Evolutionary conservation across 2,797 vertebrate genomes (phyloP).

Genomic region (Zalophus californianus): DNA sequence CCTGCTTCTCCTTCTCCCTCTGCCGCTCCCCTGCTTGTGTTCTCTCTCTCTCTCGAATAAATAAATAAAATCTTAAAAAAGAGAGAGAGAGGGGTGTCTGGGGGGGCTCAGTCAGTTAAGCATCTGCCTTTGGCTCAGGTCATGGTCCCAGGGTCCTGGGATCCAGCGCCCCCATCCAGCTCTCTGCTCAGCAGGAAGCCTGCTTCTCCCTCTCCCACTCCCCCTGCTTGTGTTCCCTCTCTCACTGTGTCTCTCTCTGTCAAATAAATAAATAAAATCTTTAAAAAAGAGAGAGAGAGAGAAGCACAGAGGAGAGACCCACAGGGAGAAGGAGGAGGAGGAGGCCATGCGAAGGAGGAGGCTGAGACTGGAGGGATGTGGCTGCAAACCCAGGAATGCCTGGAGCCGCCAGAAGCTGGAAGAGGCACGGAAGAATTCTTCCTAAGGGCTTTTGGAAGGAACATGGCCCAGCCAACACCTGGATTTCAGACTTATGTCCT

Average conservation of each 20-base stretch:
- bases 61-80: not conserved
- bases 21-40: not conserved
- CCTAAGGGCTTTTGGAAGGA: not conserved
- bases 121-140: not conserved
- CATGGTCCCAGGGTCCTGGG: not conserved
- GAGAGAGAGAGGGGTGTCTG: not conserved
- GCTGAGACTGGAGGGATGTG: not conserved
- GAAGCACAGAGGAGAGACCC: not conserved
- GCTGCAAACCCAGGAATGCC: not conserved
- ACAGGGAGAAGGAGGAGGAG: not conserved
- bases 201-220: not conserved
- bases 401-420: not conserved
- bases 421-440: not conserved
- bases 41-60: not conserved
- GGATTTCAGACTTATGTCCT: not conserved
- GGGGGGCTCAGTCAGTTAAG: not conserved
- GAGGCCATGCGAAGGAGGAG: not conserved
- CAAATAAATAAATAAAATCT: not conserved
- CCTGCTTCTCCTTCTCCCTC: not conserved
- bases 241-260: not conserved
- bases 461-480: fast-evolving
- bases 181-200: not conserved
- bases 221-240: not conserved
- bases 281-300: not conserved
- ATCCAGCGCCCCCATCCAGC: fast-evolving